Evolutionary conservation across 2,113 vertebrate species (phyloP), one percentile per base, ranked within the genome.

Genomic region (Cathartes aura): DNA sequence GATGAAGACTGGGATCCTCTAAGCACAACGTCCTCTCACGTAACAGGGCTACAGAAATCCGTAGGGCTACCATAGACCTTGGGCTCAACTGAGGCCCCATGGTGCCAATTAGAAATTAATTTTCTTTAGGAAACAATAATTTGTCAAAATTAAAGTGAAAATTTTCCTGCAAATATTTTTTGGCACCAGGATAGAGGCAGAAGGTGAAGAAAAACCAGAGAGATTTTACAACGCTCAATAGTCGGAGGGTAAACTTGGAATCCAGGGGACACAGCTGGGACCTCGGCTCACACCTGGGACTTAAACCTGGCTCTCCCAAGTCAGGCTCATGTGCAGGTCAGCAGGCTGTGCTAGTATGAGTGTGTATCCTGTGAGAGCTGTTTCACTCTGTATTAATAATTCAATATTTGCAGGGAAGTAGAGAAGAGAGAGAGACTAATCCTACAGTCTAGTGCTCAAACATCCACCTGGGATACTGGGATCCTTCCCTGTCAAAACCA

Each of bases 331-430:
- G 68, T 32, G 30, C 64, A 74, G 83, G 84, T 78, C 87, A 91
- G 91, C 87, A 82, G 64, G 17, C 62, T 92, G 52, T 56, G 58
- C 79, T 68, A 30, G 56, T 23, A 12, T 4, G 22, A 92, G 14
- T 14, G 24, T 19, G 66, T 14, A 64, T 62, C 71, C 88, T 73
- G 36, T 9, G 90, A 95, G 66, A 95, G 62, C 53, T 92, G 58
- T 70, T 88, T 90, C 45, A 53, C 62, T 85, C 72, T 70, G 78
- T 85, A 88, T 96, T 86, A 94, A 96, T 95, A 95, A 97, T 94
- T 94, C 93, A 94, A 2, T 82, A 78, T 90, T 93, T 91, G 29
- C 85, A 90, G 88, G 71, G 67, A 95, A 79, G 62, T 24, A 34
- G 58, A 75, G 62, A 59, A 85, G 40, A 84, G 38, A 78, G 58